phyloP scores from a whole-genome alignment of 2,797 vertebrate species.

The Setipinna tenuifilis region DNA sequence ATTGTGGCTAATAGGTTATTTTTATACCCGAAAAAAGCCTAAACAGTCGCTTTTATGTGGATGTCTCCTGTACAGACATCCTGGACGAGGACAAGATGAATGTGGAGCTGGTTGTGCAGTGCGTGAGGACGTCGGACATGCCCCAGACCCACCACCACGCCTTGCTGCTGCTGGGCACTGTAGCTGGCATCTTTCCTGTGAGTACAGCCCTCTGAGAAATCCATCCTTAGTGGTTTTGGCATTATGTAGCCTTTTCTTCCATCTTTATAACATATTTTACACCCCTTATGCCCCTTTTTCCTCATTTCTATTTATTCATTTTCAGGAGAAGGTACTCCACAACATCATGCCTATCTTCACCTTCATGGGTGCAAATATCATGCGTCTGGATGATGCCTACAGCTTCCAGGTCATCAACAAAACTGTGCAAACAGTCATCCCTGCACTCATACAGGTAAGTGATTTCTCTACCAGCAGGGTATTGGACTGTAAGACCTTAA shows the following conservation, averaged over 20 bases:
- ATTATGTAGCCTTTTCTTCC: neutral
- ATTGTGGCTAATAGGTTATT: neutral
- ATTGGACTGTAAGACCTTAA: too few species aligned
- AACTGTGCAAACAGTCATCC: slow-evolving; percentile 92
- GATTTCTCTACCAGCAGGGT: neutral
- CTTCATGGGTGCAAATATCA: slow-evolving; percentile 94
- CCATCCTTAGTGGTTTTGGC: neutral
- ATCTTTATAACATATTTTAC: neutral
- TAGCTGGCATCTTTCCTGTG: slow-evolving; percentile 91
- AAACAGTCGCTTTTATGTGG: neutral
- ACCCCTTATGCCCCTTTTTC: neutral
- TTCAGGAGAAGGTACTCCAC: slow-evolving; percentile 97
- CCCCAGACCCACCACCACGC: slow-evolving; percentile 97
- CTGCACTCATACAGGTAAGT: slow-evolving; percentile 89
- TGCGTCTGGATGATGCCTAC: slow-evolving; percentile 93
- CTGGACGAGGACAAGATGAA: slow-evolving; percentile 94
- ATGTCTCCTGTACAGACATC: slow-evolving; percentile 67
- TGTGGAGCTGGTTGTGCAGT: slow-evolving; percentile 94
- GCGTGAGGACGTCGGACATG: slow-evolving; percentile 85
- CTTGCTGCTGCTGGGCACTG: slow-evolving; percentile 85
- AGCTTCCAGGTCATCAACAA: slow-evolving; percentile 96
- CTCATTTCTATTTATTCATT: neutral
- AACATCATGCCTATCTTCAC: slow-evolving; percentile 99
- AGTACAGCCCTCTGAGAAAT: slow-evolving; percentile 58
- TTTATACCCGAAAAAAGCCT: neutral